Evolutionary conservation across 2,888 invertebrate genomes (phyloP).

Genomic region (Stenotaenia linearis): DNA sequence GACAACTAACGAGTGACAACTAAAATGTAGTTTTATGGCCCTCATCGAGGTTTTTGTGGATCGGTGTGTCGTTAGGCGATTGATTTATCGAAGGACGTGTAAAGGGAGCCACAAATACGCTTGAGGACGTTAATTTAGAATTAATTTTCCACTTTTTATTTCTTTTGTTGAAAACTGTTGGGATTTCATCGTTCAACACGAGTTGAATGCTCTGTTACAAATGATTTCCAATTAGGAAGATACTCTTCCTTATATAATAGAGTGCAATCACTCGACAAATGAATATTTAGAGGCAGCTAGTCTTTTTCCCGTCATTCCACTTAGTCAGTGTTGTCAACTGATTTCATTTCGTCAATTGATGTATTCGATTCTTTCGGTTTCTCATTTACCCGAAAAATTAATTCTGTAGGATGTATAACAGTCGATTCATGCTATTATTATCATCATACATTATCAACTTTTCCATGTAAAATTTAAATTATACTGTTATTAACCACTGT

Average conservation of each 20-base stretch:
- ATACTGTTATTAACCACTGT: background rate
- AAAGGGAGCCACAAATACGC: slow-evolving; percentile 13
- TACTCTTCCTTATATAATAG: slow-evolving; percentile 1
- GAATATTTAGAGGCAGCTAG: slow-evolving; percentile 3
- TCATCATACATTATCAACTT: background rate
- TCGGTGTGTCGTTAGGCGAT: no score
- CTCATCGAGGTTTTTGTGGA: background rate
- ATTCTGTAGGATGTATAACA: no score
- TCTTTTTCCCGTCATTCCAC: background rate
- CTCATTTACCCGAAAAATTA: background rate
- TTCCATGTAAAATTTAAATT: background rate
- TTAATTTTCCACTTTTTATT: background rate
- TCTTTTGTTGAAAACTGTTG: background rate
- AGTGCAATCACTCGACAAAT: slow-evolving; percentile 9
- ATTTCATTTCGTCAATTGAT: background rate
- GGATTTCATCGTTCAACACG: background rate
- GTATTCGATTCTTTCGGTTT: background rate
- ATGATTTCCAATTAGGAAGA: slow-evolving; percentile 21
- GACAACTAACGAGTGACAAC: slow-evolving; percentile 1
- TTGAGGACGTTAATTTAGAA: slow-evolving; percentile 8
- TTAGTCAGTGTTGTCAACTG: background rate
- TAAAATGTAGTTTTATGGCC: background rate
- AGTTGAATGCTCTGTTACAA: background rate
- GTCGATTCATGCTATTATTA: no score
- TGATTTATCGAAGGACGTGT: background rate